A percentile compares a stretch with the other conserved stretches of the same genome.
These are phyloP conservation scores for Heliconius congener DNA, from an alignment of 1,140 invertebrate genomes.

Conservation along the genomic window DNA sequence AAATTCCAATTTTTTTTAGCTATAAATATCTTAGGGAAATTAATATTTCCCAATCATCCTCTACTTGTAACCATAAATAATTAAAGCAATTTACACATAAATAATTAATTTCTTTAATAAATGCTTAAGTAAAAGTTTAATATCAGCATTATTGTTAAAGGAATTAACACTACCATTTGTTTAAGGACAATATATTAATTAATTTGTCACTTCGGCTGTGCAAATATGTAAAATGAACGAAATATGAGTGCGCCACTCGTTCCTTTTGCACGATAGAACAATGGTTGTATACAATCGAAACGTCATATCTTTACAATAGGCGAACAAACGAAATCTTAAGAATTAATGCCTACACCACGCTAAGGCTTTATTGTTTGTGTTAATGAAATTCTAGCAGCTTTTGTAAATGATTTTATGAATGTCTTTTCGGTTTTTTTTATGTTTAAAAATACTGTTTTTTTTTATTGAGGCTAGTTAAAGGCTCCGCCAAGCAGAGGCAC, in stretches of 20 bases:
- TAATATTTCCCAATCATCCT: background rate
- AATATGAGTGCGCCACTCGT: constrained; percentile 56
- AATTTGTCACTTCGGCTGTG: constrained; percentile 53
- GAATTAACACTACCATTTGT: constrained; percentile 42
- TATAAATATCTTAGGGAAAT: background rate
- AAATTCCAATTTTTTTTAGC: too few species aligned
- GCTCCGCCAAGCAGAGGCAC: too few species aligned
- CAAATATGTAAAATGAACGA: constrained; percentile 56
- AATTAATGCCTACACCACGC: constrained; percentile 36
- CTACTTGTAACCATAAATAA: background rate
- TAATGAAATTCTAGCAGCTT: constrained; percentile 31
- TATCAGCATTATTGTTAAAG: constrained; percentile 35
- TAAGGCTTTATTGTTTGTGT: constrained; percentile 38
- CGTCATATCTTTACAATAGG: constrained; percentile 46
- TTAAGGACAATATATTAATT: constrained; percentile 59
- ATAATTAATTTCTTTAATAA: background rate
- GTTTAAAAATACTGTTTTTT: background rate
- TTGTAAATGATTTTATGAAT: constrained; percentile 9
- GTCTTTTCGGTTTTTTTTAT: background rate
- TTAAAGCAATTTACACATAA: background rate
- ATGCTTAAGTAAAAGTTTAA: constrained; percentile 3
- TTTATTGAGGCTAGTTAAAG: too few species aligned
- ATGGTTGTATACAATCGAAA: constrained; percentile 45
- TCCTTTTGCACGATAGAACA: constrained; percentile 47
- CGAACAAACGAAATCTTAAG: constrained; percentile 43